A percentile compares a stretch with the other conserved stretches of the same genome.
phyloP scores from a whole-genome alignment of 2,888 invertebrate species.

The Monochamus alternatus region DNA sequence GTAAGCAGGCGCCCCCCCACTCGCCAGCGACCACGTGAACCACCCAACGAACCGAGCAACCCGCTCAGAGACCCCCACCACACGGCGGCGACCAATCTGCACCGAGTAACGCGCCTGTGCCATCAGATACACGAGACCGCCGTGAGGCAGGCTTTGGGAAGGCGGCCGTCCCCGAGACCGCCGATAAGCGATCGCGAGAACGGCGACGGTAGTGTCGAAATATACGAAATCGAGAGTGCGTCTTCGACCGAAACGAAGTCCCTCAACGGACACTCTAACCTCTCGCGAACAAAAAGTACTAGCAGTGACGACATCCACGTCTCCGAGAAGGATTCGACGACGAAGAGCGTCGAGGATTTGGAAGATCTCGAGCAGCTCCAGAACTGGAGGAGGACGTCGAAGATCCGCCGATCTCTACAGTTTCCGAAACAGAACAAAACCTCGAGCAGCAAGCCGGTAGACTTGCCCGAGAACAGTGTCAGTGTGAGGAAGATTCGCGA shows the following conservation, averaged over 20 bases:
- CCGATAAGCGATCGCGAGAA: slow-evolving; percentile 59
- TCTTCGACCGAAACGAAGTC: slow-evolving; percentile 43
- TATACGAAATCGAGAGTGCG: slow-evolving; percentile 61
- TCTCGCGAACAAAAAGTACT: slow-evolving; percentile 70
- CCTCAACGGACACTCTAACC: slow-evolving; percentile 55
- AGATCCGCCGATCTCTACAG: slow-evolving; percentile 78
- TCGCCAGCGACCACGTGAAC: slow-evolving; percentile 62
- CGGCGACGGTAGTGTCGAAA: slow-evolving; percentile 64
- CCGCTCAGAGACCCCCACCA: slow-evolving; percentile 54
- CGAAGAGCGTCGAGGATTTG: slow-evolving; percentile 64
- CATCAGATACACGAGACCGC: slow-evolving; percentile 71
- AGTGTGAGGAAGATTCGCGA: slow-evolving; percentile 74
- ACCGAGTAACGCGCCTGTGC: slow-evolving; percentile 70
- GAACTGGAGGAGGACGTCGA: slow-evolving; percentile 80
- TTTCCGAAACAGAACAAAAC: slow-evolving; percentile 73
- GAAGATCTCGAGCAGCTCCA: slow-evolving; percentile 67
- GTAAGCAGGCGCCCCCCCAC: slow-evolving; percentile 73
- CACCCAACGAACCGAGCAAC: slow-evolving; percentile 45
- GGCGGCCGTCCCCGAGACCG: slow-evolving; percentile 49
- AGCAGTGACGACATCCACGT: slow-evolving; percentile 72
- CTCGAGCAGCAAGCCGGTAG: slow-evolving; percentile 56
- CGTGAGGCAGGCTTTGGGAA: slow-evolving; percentile 66
- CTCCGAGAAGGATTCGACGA: slow-evolving; percentile 60
- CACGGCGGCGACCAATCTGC: slow-evolving; percentile 66
- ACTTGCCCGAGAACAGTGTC: slow-evolving; percentile 71